Base-by-base conservation (phyloP, 2,797 vertebrate species). In the Fundulus diaphanus region DNA sequence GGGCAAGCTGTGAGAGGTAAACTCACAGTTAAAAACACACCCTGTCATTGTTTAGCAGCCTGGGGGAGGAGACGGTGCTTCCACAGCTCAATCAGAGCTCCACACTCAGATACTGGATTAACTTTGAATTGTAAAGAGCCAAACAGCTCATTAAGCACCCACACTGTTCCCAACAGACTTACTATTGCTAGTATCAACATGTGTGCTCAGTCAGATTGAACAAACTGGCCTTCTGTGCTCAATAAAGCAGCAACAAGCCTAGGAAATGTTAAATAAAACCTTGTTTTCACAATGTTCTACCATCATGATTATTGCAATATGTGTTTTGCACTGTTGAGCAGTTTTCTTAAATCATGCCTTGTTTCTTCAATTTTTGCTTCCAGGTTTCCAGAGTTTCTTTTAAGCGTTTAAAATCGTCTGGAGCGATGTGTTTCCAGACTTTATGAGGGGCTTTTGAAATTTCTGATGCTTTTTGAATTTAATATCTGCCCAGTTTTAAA, bases 31-130 rank as follows among this genome's bases (percentile, higher is more conserved):
- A 11, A 33, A 73, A 49, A 48, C 56, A 65, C 46, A 46, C 22
- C 46, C 22, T 69, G 18, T 57, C 35, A 61, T 69, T 73, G 54
- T 78, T 78, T 2, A 51, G 24, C 44, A 52, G 20, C 22, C 35
- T 40, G 67, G 1, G 54, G 35, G 65, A 49, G 24, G 63, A 72
- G 27, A 66, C n/a, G 20, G 22, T 61, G 4, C 27, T 52, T 51
- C 66, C 54, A 67, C 7, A 0, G 7, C 51, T 40, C 18, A 68
- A 40, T 51, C 56, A 63, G 35, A 27, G 46, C 66, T 18, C 52
- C 49, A 48, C 52, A 66, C n/a, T 66, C 37, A 40, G 20, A 7
- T 9, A 42, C 70, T 35, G 44, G 42, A 40, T 46, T 18, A 6
- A 44, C 18, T 42, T 29, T 31, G 31, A 46, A 11, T 13, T 40